Base-by-base conservation (phyloP, 2,113 vertebrate species). In the Nothoprocta perdicaria region DNA sequence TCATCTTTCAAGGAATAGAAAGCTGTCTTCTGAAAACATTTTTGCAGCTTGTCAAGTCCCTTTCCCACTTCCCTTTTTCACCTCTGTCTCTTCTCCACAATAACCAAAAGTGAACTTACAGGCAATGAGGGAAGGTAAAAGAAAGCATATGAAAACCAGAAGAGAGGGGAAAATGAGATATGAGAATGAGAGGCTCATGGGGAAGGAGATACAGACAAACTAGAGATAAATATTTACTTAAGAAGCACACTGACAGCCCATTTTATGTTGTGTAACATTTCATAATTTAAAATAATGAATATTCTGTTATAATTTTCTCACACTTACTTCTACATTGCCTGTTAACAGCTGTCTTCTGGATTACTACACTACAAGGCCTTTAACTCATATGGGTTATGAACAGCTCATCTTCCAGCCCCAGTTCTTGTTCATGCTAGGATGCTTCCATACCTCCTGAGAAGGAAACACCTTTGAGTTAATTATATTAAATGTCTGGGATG, bases 391-490 rank as follows among this genome's bases (percentile, higher is more conserved):
- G 87, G 86, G 67, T 87, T 93, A 71, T 31, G 45, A 94, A 94
- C 72, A 91, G 53, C 76, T 95, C 94, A 93, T 72, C 80, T 86
- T 91, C 80, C 69, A 89, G 71, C 69, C 46, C 87, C 57, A 91
- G 26, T 78, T 78, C 31, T 31, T 83, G 60, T 78, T 95, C 91
- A 88, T 88, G 65, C 85, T 52, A 84, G 65, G 65, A 75, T 91
- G 69, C 73, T 68, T 83, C 81, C 91, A 80, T 58, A 89, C 57
- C 82, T 86, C 62, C 89, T 10, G 21, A 93, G 77, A 69, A 88
- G 92, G 82, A 94, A 94, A 95, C 84, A 94, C 76, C 87, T 91
- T 85, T 79, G 78, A 67, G 57, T 87, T 93, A 94, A 95, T 95
- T 88, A 94, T 8, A 84, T 76, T 94, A 81, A 92, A 88, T 76